A percentile compares a stretch with the other conserved stretches of the same genome.
phyloP scores from a whole-genome alignment of 2,797 vertebrate species.

The Hoplostethus atlanticus region DNA sequence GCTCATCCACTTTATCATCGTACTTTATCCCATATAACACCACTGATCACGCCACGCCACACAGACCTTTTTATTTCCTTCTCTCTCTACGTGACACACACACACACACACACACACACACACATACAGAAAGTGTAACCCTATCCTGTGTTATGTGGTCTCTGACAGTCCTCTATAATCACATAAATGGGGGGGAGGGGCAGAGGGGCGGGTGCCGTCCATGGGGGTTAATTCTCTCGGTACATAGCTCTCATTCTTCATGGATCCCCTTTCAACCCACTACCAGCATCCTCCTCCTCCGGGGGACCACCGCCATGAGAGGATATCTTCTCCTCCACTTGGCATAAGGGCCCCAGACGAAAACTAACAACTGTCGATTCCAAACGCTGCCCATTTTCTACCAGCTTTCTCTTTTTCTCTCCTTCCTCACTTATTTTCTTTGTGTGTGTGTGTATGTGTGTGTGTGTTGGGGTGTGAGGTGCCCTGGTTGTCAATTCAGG shows the following conservation, averaged over 20 bases:
- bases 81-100: constrained; percentile 2
- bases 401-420: not conserved
- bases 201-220: constrained; percentile 40
- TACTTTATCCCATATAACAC: constrained; percentile 31
- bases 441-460: constrained; percentile 2
- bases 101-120: not conserved
- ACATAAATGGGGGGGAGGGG: constrained; percentile 53
- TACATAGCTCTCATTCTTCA: constrained; percentile 67
- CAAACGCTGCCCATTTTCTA: not conserved
- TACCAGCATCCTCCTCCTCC: constrained; percentile 35
- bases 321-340: constrained; percentile 10
- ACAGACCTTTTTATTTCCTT: constrained; percentile 28
- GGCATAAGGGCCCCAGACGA: constrained; percentile 6
- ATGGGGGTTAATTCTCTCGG: constrained; percentile 52
- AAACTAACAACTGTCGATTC: not conserved
- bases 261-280: constrained; percentile 61
- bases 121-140: constrained; percentile 27
- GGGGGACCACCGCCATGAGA: constrained; percentile 9
- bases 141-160: constrained; percentile 55
- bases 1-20: not conserved
- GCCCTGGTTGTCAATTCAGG: not conserved
- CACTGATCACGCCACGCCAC: constrained; percentile 21
- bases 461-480: not conserved
- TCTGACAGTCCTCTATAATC: constrained; percentile 54
- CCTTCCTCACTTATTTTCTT: not conserved